phyloP scores from a whole-genome alignment of 2,113 vertebrate species.

The Climacteris rufus region DNA sequence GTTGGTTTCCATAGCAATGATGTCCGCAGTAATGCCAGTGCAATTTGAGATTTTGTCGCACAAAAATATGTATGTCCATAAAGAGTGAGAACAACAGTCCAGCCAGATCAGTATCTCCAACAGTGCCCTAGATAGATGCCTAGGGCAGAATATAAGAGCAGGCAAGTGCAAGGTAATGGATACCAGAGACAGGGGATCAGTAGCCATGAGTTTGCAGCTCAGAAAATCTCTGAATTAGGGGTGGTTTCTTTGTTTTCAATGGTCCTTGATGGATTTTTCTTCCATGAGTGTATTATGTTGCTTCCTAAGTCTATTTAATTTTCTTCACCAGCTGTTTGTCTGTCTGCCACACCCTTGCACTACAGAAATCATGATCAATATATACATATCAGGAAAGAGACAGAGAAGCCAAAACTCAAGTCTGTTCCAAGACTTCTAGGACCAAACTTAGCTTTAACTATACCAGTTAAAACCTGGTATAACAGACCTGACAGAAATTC shows the following conservation, averaged over 20 bases:
- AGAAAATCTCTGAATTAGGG: not conserved
- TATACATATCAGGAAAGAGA: not conserved
- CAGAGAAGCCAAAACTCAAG: not conserved
- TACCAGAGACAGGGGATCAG: not conserved
- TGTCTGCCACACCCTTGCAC: not conserved
- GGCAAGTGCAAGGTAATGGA: not conserved
- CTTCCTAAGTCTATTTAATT: not conserved
- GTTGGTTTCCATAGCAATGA: slow-evolving; percentile 23
- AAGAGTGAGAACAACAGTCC: not conserved
- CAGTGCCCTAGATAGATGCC: not conserved
- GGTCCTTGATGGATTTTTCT: not conserved
- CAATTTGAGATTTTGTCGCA: not conserved
- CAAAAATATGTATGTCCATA: not conserved
- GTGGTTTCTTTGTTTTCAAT: not conserved
- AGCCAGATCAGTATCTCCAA: not conserved
- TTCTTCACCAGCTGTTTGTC: not conserved
- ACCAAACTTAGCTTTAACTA: not conserved
- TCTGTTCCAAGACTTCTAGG: not conserved
- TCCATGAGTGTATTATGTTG: not conserved
- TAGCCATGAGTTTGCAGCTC: not conserved
- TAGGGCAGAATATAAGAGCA: not conserved
- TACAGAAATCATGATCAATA: not conserved
- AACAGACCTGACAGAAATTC: not conserved
- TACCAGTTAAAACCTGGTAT: not conserved
- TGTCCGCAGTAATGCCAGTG: not conserved